Percentiles rank a stretch among this genome's conserved stretches.
Evolutionary conservation across 2,888 invertebrate species (phyloP).

Genomic region (Eupithecia insigniata): DNA sequence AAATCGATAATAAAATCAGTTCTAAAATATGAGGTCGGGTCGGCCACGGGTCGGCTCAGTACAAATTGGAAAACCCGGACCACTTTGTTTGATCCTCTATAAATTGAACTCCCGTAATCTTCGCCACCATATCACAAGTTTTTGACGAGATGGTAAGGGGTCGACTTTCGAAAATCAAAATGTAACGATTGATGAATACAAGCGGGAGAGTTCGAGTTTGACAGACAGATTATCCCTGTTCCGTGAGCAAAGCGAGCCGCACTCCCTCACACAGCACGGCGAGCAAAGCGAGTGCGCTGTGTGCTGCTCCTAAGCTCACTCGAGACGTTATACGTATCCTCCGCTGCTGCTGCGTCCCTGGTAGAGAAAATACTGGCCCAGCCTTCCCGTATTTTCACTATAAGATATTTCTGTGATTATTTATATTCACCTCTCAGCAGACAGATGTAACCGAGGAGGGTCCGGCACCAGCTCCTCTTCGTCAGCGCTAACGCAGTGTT

Average conservation of each 20-base stretch:
- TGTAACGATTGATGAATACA: not conserved
- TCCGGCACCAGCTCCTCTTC: slow-evolving; percentile 73
- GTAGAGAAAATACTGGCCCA: not conserved
- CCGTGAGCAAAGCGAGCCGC: not conserved
- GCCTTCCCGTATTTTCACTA: not conserved
- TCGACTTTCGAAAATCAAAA: no score
- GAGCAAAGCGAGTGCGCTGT: not conserved
- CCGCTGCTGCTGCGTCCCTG: not conserved
- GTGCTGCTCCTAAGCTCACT: not conserved
- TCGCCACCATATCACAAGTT: not conserved
- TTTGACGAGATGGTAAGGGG: not conserved
- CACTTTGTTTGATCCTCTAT: not conserved
- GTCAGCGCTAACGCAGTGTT: slow-evolving; percentile 51
- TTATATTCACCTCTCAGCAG: slow-evolving; percentile 87
- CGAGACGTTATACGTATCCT: not conserved
- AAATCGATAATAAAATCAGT: not conserved
- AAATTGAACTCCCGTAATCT: not conserved
- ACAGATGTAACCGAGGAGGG: slow-evolving; percentile 93
- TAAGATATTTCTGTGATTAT: not conserved
- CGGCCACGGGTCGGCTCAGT: not conserved
- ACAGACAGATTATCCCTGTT: not conserved
- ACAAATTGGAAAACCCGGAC: not conserved
- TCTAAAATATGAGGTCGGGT: not conserved
- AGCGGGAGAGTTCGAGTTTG: not conserved
- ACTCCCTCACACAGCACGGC: not conserved